Percentiles rank a stretch among this genome's conserved stretches.
Conservation (phyloP, 2,888 invertebrate genomes). For the Agonopterix arenella region DNA sequence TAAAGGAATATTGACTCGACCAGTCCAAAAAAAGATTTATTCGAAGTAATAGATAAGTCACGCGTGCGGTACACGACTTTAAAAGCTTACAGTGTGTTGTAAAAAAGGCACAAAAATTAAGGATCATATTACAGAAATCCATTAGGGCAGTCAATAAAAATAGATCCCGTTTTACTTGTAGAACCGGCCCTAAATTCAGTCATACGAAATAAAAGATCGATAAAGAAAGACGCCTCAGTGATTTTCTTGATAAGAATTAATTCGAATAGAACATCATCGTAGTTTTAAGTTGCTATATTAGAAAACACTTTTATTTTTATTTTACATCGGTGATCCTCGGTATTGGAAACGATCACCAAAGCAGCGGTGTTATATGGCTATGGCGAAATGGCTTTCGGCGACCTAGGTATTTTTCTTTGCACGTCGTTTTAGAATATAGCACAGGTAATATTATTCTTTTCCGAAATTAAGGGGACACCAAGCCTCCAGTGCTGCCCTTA, state of each 20-base stretch:
- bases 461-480: too few relatives aligned
- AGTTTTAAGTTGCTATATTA: slow-evolving; percentile 3
- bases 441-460: too few relatives aligned
- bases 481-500: too few relatives aligned
- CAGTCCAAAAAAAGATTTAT: slow-evolving; percentile 22
- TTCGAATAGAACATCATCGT: slow-evolving; percentile 7
- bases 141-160: slow-evolving; percentile 70
- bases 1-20: slow-evolving; percentile 12
- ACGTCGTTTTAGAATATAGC: too few relatives aligned
- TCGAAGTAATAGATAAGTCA: slow-evolving; percentile 32
- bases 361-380: too few relatives aligned
- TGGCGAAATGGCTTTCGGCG: too few relatives aligned
- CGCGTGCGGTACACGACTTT: slow-evolving; percentile 43
- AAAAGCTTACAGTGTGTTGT: slow-evolving; percentile 36
- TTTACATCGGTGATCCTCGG: too few relatives aligned
- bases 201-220: slow-evolving; percentile 52
- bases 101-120: slow-evolving; percentile 61
- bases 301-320: background rate
- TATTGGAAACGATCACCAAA: too few relatives aligned
- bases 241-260: slow-evolving; percentile 24
- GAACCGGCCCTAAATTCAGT: slow-evolving; percentile 49
- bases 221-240: slow-evolving; percentile 26
- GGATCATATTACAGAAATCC: slow-evolving; percentile 73
- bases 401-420: too few relatives aligned
- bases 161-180: slow-evolving; percentile 43